Percentiles rank a stretch among this genome's conserved stretches.
Conservation (phyloP, 2,888 invertebrate genomes). For the Pantelozetes paolii region DNA sequence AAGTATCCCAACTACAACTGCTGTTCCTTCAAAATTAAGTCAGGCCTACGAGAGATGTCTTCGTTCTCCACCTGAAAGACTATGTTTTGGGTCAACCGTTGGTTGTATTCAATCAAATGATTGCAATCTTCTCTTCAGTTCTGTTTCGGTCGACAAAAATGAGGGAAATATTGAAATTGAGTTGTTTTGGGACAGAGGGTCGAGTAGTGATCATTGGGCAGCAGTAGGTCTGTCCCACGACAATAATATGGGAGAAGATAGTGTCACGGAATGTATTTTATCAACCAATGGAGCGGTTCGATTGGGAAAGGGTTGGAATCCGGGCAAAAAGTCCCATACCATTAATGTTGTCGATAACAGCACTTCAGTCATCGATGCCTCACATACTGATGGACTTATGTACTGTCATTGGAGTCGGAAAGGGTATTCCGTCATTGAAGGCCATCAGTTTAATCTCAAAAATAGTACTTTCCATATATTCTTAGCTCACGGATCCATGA, state of each 20-base stretch:
- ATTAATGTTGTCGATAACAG: background rate
- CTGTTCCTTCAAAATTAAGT: background rate
- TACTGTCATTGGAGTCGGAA: slow-evolving; percentile 3
- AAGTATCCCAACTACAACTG: background rate
- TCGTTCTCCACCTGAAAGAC: background rate
- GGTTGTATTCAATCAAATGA: background rate
- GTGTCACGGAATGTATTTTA: slow-evolving; percentile 55
- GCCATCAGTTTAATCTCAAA: background rate
- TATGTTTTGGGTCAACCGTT: background rate
- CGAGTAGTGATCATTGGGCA: background rate
- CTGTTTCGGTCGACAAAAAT: background rate
- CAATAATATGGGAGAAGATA: slow-evolving; percentile 75
- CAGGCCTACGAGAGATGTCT: background rate
- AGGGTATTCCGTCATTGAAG: background rate
- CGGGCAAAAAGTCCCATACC: background rate
- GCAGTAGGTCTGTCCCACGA: slow-evolving; percentile 63
- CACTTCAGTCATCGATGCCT: background rate
- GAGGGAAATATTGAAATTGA: background rate
- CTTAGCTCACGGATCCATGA: background rate
- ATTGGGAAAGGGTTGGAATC: background rate
- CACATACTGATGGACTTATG: background rate
- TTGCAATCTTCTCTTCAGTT: background rate
- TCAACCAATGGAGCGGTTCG: background rate
- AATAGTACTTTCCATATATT: background rate
- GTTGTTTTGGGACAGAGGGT: background rate